These are phyloP conservation scores for Coleophora flavipennella DNA, from an alignment of 2,888 invertebrate genomes.

Conservation along the genomic window DNA sequence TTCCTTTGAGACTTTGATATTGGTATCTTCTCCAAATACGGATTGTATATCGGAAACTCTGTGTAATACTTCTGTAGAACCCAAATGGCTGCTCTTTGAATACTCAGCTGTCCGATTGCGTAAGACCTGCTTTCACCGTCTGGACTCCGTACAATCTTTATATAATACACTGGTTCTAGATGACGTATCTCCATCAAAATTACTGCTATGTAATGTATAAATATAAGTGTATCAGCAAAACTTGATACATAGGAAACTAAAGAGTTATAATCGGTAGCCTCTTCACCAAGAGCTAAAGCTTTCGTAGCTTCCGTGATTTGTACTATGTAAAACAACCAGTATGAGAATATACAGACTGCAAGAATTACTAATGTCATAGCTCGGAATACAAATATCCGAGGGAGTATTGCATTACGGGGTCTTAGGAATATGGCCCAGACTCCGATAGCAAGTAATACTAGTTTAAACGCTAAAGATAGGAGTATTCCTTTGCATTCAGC, in stretches of 20 bases:
- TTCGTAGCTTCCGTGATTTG: slow-evolving; percentile 88
- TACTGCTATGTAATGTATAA: slow-evolving; percentile 95
- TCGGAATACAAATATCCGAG: slow-evolving; percentile 91
- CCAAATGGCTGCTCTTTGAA: slow-evolving; percentile 96
- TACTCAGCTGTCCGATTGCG: slow-evolving; percentile 91
- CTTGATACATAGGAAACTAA: slow-evolving; percentile 94
- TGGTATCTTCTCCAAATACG: slow-evolving; percentile 92
- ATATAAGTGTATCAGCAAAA: slow-evolving; percentile 93
- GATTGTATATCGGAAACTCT: slow-evolving; percentile 97
- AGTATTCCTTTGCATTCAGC: slow-evolving; percentile 96
- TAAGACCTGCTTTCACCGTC: slow-evolving; percentile 94
- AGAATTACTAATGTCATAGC: slow-evolving; percentile 91
- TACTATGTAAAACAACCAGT: slow-evolving; percentile 98
- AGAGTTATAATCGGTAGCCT: slow-evolving; percentile 87
- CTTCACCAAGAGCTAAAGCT: slow-evolving; percentile 84
- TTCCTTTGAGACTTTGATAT: slow-evolving; percentile 87
- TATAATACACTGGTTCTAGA: slow-evolving; percentile 89
- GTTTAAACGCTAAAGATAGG: slow-evolving; percentile 91
- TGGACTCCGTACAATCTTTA: slow-evolving; percentile 94
- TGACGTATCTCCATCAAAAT: slow-evolving; percentile 95
- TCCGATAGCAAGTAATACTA: slow-evolving; percentile 89
- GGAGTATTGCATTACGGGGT: slow-evolving; percentile 88
- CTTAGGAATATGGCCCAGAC: slow-evolving; percentile 94
- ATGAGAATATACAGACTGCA: slow-evolving; percentile 93
- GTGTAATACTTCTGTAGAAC: slow-evolving; percentile 95